Evolutionary conservation across 2,888 invertebrate genomes (phyloP).

Genomic region (Tipula lateralis): DNA sequence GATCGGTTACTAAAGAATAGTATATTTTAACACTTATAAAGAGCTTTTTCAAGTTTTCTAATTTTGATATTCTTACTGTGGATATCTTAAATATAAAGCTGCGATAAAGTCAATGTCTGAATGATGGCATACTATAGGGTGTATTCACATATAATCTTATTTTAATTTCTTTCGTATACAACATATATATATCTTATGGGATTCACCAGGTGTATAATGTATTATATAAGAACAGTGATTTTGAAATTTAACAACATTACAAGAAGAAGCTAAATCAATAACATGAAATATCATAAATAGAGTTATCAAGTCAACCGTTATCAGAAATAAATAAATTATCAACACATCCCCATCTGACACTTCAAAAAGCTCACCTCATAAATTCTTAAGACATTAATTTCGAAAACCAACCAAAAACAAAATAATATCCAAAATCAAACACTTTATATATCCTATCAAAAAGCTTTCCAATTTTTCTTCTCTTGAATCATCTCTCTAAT

Average conservation of each 20-base stretch:
- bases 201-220: background rate
- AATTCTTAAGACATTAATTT: background rate
- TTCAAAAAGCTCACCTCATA: background rate
- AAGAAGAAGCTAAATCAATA: background rate
- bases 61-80: too few relatives aligned
- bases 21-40: too few relatives aligned
- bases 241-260: background rate
- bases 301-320: conserved; percentile 1
- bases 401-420: background rate
- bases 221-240: background rate
- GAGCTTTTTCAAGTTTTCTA: too few relatives aligned
- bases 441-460: conserved; percentile 15
- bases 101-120: background rate
- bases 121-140: background rate
- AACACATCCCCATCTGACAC: background rate
- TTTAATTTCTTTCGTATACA: background rate
- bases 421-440: conserved; percentile 3
- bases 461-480: conserved; percentile 11
- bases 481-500: conserved; percentile 19
- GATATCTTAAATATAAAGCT: background rate
- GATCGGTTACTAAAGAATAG: too few relatives aligned
- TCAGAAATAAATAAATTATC: conserved; percentile 19
- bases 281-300: background rate
- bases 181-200: background rate
- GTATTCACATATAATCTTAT: background rate